Evolutionary conservation across 2,888 invertebrate species (phyloP).

Genomic region (Drosophila pegasa): DNA sequence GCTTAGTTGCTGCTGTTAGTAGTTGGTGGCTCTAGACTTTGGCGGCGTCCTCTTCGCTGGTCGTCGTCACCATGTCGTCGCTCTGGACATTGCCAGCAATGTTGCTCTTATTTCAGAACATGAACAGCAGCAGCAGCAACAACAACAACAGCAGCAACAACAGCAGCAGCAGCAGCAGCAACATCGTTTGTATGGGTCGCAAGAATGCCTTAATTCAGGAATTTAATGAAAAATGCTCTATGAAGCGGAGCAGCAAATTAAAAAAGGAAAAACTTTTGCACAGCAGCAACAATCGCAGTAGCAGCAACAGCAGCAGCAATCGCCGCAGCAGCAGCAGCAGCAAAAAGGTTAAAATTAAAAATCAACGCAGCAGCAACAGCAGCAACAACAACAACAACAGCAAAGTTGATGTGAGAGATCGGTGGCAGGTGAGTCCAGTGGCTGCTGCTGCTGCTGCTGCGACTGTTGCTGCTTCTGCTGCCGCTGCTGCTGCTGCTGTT

Average conservation of each 20-base stretch:
- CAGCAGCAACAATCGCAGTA: conserved; percentile 44
- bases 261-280: conserved; percentile 65
- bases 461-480: conserved; percentile 11
- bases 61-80: conserved; percentile 71
- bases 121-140: conserved; percentile 47
- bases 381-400: conserved; percentile 33
- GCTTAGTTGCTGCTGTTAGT: conserved; percentile 28
- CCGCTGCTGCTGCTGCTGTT: conserved; percentile 31
- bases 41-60: conserved; percentile 47
- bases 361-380: conserved; percentile 50
- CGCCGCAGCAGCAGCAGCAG: conserved; percentile 19
- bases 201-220: conserved; percentile 79
- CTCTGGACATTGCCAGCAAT: conserved; percentile 71
- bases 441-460: conserved; percentile 24
- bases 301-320: conserved; percentile 10
- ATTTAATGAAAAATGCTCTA: conserved; percentile 81
- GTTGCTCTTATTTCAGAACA: conserved; percentile 78
- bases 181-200: conserved; percentile 63
- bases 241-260: conserved; percentile 72
- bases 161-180: conserved; percentile 34
- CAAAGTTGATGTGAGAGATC: conserved; percentile 69
- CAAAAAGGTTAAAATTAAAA: conserved; percentile 78
- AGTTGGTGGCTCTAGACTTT: conserved; percentile 59
- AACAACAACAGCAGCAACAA: conserved; percentile 39
- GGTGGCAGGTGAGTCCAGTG: conserved; percentile 71